A percentile compares a stretch with the other conserved stretches of the same genome.
Conservation (phyloP, 2,113 vertebrate genomes). For the Apus apus region DNA sequence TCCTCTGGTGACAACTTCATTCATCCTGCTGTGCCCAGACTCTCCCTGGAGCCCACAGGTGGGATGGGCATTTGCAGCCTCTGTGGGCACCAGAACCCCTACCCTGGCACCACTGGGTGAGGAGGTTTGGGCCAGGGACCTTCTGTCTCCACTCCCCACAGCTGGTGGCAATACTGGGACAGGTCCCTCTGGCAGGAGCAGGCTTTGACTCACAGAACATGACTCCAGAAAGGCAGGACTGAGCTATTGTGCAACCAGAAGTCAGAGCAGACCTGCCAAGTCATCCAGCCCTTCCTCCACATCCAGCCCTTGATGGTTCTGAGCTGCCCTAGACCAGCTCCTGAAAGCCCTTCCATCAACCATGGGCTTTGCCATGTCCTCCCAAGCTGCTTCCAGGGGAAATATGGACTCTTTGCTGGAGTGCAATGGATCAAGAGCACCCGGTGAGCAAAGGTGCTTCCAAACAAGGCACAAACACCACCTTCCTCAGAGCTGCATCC, state of each 20-base stretch:
- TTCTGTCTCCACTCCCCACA: background rate
- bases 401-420: background rate
- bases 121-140: background rate
- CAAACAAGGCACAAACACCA: background rate
- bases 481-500: background rate
- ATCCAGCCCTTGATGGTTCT: background rate
- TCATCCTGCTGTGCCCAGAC: background rate
- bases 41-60: rapidly evolving
- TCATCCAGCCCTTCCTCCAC: background rate
- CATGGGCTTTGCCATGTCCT: rapidly evolving
- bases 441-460: background rate
- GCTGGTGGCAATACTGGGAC: background rate
- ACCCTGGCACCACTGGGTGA: rapidly evolving
- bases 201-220: background rate
- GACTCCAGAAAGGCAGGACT: background rate
- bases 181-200: background rate
- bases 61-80: rapidly evolving
- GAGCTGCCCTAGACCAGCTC: background rate
- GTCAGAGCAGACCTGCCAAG: background rate
- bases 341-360: background rate
- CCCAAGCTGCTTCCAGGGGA: background rate
- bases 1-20: rapidly evolving
- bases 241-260: rapidly evolving
- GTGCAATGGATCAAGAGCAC: rapidly evolving
- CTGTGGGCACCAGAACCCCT: rapidly evolving